These are phyloP conservation scores for Clunio marinus DNA, from an alignment of 2,888 invertebrate species.

Conservation along the genomic window DNA sequence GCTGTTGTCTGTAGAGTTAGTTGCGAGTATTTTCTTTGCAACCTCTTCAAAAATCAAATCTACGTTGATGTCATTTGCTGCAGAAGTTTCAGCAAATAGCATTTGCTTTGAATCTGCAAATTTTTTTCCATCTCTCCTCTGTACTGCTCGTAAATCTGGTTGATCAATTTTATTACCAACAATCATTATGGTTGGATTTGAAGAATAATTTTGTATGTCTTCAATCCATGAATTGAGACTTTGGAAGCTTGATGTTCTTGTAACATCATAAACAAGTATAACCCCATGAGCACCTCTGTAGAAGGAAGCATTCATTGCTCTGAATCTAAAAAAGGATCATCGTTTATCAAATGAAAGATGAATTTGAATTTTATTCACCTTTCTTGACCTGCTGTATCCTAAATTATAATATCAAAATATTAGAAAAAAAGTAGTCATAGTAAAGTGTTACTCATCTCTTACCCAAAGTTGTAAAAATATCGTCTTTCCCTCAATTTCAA, in stretches of 20 bases:
- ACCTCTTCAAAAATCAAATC: neutral
- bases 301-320: too few relatives aligned
- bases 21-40: neutral
- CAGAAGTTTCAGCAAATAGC: neutral
- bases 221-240: neutral
- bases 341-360: neutral
- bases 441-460: too few relatives aligned
- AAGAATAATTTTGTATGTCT: too few relatives aligned
- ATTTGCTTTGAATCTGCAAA: neutral
- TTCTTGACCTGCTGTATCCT: neutral
- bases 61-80: neutral
- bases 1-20: too few relatives aligned
- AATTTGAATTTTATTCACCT: too few relatives aligned
- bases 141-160: neutral
- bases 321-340: too few relatives aligned
- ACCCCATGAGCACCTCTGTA: neutral
- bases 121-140: neutral
- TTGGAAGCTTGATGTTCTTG: neutral
- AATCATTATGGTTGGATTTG: neutral
- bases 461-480: neutral
- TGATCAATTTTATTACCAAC: neutral
- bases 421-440: too few relatives aligned
- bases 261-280: neutral
- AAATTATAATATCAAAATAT: too few relatives aligned
- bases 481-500: neutral